Conservation (phyloP, 2,113 vertebrate species). For the Laticauda laticaudata region DNA sequence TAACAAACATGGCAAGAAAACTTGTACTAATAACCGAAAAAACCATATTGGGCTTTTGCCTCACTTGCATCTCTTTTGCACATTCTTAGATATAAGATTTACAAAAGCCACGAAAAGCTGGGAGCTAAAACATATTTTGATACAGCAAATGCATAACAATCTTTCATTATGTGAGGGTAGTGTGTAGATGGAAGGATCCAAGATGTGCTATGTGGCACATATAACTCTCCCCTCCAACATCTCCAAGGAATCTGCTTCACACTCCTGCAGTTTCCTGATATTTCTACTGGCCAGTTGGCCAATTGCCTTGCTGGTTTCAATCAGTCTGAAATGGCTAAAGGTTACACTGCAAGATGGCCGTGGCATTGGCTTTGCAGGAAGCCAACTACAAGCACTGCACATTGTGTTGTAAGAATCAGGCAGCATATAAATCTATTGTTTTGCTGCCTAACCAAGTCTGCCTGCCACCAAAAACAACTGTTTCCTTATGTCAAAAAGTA, state of each 20-base stretch:
- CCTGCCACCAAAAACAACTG: neutral
- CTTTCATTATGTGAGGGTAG: neutral
- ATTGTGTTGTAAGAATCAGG: neutral
- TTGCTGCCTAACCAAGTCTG: neutral
- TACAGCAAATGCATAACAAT: neutral
- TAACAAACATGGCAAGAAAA: too few species aligned
- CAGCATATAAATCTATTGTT: neutral
- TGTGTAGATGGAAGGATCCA: neutral
- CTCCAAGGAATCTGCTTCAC: neutral
- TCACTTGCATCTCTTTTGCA: neutral
- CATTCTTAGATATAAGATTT: neutral
- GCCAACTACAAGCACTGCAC: neutral
- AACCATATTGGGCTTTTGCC: neutral
- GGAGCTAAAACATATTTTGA: neutral
- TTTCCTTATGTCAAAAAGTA: neutral
- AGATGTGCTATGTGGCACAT: neutral
- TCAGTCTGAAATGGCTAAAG: neutral
- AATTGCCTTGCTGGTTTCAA: neutral
- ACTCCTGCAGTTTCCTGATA: neutral
- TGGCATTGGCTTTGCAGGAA: neutral
- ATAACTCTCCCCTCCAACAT: neutral
- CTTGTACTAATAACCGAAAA: neutral
- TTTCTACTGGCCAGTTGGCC: too few species aligned
- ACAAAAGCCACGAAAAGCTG: neutral
- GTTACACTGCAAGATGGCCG: neutral